phyloP scores from a whole-genome alignment of 2,888 invertebrate species.

The Endotricha flammealis region DNA sequence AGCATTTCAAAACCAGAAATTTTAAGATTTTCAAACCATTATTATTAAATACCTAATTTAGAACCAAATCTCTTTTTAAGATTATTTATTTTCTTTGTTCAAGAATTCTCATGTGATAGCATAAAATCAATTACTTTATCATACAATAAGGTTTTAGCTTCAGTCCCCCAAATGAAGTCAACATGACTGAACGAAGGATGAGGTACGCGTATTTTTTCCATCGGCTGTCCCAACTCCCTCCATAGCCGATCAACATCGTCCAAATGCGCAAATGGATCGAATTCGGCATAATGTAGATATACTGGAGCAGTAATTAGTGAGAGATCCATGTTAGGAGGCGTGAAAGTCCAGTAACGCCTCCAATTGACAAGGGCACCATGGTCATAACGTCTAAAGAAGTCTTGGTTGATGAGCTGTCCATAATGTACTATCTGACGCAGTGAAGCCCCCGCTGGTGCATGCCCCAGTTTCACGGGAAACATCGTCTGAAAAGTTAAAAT shows the following conservation, averaged over 20 bases:
- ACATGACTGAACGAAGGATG: constrained; percentile 80
- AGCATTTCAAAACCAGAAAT: too few species aligned
- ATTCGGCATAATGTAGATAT: constrained; percentile 77
- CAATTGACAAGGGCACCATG: constrained; percentile 67
- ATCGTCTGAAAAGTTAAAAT: constrained; percentile 80
- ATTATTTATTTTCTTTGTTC: constrained; percentile 2
- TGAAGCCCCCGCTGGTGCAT: constrained; percentile 82
- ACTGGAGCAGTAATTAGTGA: constrained; percentile 73
- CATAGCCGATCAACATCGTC: constrained; percentile 70
- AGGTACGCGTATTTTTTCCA: constrained; percentile 72
- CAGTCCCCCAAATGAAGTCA: constrained; percentile 82
- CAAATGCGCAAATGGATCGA: constrained; percentile 78
- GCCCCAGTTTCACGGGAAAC: constrained; percentile 80
- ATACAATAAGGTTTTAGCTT: constrained; percentile 75
- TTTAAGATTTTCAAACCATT: too few species aligned
- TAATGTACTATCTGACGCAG: constrained; percentile 83
- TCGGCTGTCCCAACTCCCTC: constrained; percentile 60
- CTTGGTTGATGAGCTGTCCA: constrained; percentile 77
- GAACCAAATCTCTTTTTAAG: not conserved
- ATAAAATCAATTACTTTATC: constrained; percentile 69
- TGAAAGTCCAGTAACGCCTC: constrained; percentile 61
- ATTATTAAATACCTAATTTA: too few species aligned
- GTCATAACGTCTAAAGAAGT: constrained; percentile 71
- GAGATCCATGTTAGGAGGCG: constrained; percentile 77
- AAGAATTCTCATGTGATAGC: constrained; percentile 32